These are phyloP conservation scores for Mastacembelus armatus DNA, from an alignment of 2,797 vertebrate genomes.

Conservation along the genomic window DNA sequence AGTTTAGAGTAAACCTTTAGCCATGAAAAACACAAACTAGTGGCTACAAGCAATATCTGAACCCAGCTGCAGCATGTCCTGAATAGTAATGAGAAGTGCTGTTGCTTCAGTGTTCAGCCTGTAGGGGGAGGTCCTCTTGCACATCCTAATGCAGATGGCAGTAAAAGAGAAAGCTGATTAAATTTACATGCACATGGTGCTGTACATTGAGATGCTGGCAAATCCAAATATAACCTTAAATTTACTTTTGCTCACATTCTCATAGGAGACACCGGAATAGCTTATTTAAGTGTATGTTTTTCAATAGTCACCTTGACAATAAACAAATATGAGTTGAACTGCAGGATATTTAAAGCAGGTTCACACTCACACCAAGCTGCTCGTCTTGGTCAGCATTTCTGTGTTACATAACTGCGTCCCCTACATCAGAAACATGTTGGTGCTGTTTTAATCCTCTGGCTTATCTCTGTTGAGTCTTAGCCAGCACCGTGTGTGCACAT, in stretches of 20 bases:
- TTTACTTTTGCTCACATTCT: slow-evolving; percentile 20
- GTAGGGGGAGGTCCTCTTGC: slow-evolving; percentile 57
- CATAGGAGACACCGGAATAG: neutral
- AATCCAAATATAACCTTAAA: slow-evolving; percentile 61
- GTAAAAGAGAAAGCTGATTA: slow-evolving; percentile 63
- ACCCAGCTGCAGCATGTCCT: slow-evolving; percentile 20
- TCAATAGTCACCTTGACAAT: slow-evolving; percentile 11
- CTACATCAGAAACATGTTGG: slow-evolving; percentile 55
- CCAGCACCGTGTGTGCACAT: slow-evolving; percentile 9
- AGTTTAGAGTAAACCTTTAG: neutral
- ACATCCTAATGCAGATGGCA: slow-evolving; percentile 34
- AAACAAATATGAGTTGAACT: neutral
- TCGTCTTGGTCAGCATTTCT: slow-evolving; percentile 64
- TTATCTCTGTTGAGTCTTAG: slow-evolving; percentile 57
- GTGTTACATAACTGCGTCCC: slow-evolving; percentile 69
- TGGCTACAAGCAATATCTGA: neutral
- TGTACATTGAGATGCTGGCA: slow-evolving; percentile 59
- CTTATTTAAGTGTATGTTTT: slow-evolving; percentile 4
- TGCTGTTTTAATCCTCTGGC: slow-evolving; percentile 66
- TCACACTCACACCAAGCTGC: slow-evolving; percentile 31
- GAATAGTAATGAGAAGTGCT: slow-evolving; percentile 17
- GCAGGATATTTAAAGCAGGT: slow-evolving; percentile 19
- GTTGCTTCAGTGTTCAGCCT: slow-evolving; percentile 15
- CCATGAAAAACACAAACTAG: neutral
- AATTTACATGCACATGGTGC: slow-evolving; percentile 66